Percentiles rank a stretch among this genome's conserved stretches.
Conservation (phyloP, 2,888 invertebrate species). For the Atrina japonica region DNA sequence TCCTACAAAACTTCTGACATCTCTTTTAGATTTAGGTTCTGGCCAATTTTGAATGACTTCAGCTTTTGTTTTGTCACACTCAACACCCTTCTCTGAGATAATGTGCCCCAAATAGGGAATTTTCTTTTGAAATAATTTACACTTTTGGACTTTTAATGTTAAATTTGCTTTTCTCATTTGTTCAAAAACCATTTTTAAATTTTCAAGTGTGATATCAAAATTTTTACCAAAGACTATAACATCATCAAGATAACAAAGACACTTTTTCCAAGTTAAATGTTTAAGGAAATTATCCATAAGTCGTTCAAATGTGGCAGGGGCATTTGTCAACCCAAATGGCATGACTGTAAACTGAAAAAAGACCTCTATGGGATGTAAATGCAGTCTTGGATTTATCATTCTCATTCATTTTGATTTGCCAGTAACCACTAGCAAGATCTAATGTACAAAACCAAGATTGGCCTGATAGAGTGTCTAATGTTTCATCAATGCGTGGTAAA, state of each 20-base stretch:
- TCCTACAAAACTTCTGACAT: conserved; percentile 18
- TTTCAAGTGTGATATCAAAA: conserved; percentile 4
- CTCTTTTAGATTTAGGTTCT: conserved; percentile 1
- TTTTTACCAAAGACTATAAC: conserved; percentile 28
- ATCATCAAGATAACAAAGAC: conserved; percentile 55
- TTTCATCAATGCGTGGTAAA: conserved; percentile 8
- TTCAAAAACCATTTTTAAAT: background rate
- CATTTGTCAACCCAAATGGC: conserved; percentile 9
- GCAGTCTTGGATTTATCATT: conserved; percentile 4
- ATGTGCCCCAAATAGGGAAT: conserved; percentile 34
- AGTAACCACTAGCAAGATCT: conserved; percentile 10
- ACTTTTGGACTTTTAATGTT: conserved; percentile 39
- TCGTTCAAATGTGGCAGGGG: conserved; percentile 10
- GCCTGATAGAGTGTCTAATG: conserved; percentile 8
- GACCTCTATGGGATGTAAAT: conserved; percentile 9
- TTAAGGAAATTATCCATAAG: background rate
- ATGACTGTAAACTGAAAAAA: conserved; percentile 13
- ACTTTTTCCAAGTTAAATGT: conserved; percentile 13
- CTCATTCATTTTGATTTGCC: conserved; percentile 10
- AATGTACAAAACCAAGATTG: background rate
- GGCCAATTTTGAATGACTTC: conserved; percentile 30
- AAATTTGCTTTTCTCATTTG: conserved; percentile 7
- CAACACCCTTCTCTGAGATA: no score
- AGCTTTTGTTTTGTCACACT: no score
- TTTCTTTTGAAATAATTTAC: conserved; percentile 29